phyloP scores from a whole-genome alignment of 2,797 vertebrate genomes.

The Cossypha dichroa region DNA sequence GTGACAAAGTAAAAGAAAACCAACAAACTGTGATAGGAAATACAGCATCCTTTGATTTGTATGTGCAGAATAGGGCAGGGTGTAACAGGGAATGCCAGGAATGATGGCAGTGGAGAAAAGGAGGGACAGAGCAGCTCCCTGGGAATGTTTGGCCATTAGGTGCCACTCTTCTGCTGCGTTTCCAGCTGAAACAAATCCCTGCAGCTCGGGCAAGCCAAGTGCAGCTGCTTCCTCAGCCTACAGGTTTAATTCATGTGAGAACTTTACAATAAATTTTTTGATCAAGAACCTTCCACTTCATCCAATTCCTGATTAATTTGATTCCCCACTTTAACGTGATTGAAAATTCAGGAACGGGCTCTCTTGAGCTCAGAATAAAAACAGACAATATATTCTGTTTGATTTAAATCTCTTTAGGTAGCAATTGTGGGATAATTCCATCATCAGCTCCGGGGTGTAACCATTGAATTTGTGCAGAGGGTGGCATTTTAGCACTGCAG shows the following conservation, averaged over 20 bases:
- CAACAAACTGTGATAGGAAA: neutral
- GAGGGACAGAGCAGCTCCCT: neutral
- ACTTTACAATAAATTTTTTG: neutral
- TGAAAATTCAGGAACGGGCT: neutral
- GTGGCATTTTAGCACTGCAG: neutral
- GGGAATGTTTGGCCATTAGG: conserved; percentile 51
- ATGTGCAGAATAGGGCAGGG: neutral
- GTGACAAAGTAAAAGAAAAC: neutral
- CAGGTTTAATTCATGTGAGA: neutral
- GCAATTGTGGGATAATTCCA: neutral
- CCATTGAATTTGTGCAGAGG: neutral
- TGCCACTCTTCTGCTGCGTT: conserved; percentile 69
- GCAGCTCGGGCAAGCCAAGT: neutral
- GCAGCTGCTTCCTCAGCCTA: neutral
- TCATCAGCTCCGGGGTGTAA: neutral
- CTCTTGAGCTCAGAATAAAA: neutral
- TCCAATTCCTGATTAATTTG: conserved; percentile 22
- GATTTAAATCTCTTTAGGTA: neutral
- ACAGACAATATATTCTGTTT: neutral
- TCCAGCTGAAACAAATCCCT: neutral
- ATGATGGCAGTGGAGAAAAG: neutral
- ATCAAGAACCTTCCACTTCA: neutral
- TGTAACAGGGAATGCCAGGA: neutral
- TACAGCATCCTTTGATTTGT: neutral
- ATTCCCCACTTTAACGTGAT: neutral